phyloP scores from a whole-genome alignment of 2,888 invertebrate species.

The Auanema sp. region DNA sequence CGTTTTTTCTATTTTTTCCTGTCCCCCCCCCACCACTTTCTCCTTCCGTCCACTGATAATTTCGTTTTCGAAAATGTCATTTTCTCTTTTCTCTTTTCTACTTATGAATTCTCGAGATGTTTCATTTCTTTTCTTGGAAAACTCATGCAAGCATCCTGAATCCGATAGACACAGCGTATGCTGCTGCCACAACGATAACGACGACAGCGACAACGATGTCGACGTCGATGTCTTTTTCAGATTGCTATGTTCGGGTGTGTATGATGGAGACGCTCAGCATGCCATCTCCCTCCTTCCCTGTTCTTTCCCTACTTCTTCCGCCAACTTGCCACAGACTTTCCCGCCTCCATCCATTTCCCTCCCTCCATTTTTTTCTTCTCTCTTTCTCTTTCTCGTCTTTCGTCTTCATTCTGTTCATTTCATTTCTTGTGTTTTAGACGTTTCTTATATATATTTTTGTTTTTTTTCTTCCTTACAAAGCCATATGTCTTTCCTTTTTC shows the following conservation, averaged over 20 bases:
- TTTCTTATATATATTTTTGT: too few species aligned
- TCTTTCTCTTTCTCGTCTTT: too few species aligned
- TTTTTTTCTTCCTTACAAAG: too few species aligned
- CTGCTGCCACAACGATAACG: background rate
- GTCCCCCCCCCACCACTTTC: background rate
- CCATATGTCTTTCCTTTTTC: slow-evolving; percentile 12
- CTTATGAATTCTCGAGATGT: background rate
- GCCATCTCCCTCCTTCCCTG: background rate
- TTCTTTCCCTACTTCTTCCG: too few species aligned
- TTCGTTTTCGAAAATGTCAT: slow-evolving; percentile 3
- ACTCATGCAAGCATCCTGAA: too few species aligned
- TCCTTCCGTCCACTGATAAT: slow-evolving; percentile 8
- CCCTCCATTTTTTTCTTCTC: too few species aligned
- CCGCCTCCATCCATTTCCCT: too few species aligned
- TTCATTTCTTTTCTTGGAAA: too few species aligned
- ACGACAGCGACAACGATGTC: background rate
- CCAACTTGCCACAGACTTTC: slow-evolving; percentile 2
- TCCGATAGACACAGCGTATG: background rate
- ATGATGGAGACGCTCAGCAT: slow-evolving; percentile 2
- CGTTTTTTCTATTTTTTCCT: background rate
- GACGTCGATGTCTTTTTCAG: too few species aligned
- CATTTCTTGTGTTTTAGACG: too few species aligned
- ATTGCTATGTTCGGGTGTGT: background rate
- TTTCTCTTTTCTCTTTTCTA: slow-evolving; percentile 1
- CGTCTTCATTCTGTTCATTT: too few species aligned